Percentiles rank a stretch among this genome's conserved stretches.
Conservation (phyloP, 2,888 invertebrate genomes). For the Cerastis rubricosa region DNA sequence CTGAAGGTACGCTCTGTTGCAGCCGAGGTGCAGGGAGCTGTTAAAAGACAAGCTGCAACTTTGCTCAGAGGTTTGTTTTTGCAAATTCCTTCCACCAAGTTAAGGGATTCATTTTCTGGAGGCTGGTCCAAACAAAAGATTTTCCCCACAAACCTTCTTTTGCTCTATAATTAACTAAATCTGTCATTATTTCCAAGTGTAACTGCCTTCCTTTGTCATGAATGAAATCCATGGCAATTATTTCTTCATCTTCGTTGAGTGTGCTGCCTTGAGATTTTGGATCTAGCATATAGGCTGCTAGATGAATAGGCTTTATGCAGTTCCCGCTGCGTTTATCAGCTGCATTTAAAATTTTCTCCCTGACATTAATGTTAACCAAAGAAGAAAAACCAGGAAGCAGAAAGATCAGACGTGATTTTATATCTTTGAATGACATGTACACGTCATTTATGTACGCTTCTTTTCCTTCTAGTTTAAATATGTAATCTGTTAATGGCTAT, state of each 20-base stretch:
- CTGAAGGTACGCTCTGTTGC: conserved; percentile 5
- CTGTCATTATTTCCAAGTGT: conserved; percentile 4
- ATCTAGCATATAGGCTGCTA: conserved; percentile 7
- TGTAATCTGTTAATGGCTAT: conserved; percentile 51
- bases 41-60: conserved; percentile 10
- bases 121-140: conserved; percentile 2
- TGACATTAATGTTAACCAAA: conserved; percentile 2
- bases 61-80: background rate
- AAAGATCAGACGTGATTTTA: conserved; percentile 3
- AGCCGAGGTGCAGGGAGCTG: conserved; percentile 2
- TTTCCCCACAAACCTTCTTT: background rate
- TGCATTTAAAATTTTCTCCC: conserved; percentile 6
- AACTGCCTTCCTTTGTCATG: conserved; percentile 13
- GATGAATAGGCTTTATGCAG: conserved; percentile 11
- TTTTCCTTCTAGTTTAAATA: conserved; percentile 51
- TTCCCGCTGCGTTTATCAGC: conserved; percentile 15
- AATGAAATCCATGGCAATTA: conserved; percentile 12
- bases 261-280: conserved; percentile 5
- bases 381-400: conserved; percentile 8
- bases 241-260: conserved; percentile 6
- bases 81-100: conserved; percentile 12
- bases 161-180: conserved; percentile 7
- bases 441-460: conserved; percentile 4
- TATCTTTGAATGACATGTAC: conserved; percentile 1
- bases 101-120: background rate